Percentiles rank a stretch among this genome's conserved stretches.
Evolutionary conservation across 2,888 invertebrate species (phyloP).

Genomic region (Dendrolimus houi): DNA sequence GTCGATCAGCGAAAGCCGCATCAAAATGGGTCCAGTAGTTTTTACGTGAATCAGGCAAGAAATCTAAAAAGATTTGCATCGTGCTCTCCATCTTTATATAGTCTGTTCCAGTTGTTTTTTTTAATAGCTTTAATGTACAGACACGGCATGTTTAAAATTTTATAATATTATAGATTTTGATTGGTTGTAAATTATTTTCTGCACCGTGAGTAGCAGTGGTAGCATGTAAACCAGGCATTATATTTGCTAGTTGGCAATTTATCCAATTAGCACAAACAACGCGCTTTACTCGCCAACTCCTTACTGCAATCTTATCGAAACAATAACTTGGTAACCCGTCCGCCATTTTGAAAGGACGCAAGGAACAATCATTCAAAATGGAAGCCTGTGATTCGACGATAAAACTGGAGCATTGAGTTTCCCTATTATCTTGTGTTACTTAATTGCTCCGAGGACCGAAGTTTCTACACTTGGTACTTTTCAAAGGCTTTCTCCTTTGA

Average conservation of each 20-base stretch:
- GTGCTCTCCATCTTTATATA: too few species aligned
- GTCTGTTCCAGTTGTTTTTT: too few species aligned
- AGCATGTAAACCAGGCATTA: too few species aligned
- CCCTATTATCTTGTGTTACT: slow-evolving; percentile 1
- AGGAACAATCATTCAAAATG: slow-evolving; percentile 24
- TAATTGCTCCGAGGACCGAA: neutral
- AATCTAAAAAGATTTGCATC: too few species aligned
- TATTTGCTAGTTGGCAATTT: neutral
- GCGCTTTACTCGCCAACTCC: neutral
- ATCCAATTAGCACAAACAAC: neutral
- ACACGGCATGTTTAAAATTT: too few species aligned
- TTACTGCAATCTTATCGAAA: neutral
- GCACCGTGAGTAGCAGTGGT: too few species aligned
- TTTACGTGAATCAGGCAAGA: too few species aligned
- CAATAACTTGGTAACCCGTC: slow-evolving; percentile 2
- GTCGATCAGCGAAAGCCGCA: too few species aligned
- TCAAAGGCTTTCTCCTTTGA: neutral
- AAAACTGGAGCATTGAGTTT: slow-evolving; percentile 2
- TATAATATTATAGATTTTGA: too few species aligned
- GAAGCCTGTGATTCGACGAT: slow-evolving; percentile 14
- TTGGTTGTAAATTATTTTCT: too few species aligned
- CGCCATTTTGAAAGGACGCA: slow-evolving; percentile 11
- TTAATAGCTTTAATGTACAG: too few species aligned
- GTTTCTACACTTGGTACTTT: neutral
- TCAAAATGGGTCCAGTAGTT: too few species aligned